These are phyloP conservation scores for Alaudala cheleensis DNA, from an alignment of 2,113 vertebrate genomes.

Conservation along the genomic window DNA sequence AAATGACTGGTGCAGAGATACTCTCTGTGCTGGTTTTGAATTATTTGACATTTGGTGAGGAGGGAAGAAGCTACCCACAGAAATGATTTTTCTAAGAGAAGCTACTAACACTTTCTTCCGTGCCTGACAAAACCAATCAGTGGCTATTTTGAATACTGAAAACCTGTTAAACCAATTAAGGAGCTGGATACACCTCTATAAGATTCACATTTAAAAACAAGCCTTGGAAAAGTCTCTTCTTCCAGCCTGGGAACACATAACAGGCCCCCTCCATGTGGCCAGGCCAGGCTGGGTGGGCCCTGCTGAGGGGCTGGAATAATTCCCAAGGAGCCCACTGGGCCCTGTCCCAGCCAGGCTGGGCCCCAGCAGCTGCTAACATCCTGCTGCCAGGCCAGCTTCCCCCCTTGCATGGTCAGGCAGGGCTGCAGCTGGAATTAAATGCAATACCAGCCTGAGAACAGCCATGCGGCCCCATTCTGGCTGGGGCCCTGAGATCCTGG, in stretches of 20 bases:
- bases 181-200: background rate
- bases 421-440: background rate
- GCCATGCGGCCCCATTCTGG: background rate
- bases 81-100: background rate
- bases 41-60: background rate
- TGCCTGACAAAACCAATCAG: background rate
- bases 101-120: background rate
- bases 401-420: background rate
- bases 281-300: too few relatives aligned
- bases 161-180: background rate
- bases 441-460: background rate
- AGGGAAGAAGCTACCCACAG: background rate
- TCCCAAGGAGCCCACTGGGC: background rate
- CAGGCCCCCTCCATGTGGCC: background rate
- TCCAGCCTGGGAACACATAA: background rate
- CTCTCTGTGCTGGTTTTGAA: background rate
- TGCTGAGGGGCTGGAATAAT: background rate
- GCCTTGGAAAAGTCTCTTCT: background rate
- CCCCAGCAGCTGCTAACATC: background rate
- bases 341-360: background rate
- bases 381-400: accelerated
- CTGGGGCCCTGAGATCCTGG: background rate
- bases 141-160: background rate
- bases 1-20: background rate
- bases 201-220: background rate